Conservation (phyloP, 1,140 invertebrate species). For the Panagrolaimus sp. region DNA sequence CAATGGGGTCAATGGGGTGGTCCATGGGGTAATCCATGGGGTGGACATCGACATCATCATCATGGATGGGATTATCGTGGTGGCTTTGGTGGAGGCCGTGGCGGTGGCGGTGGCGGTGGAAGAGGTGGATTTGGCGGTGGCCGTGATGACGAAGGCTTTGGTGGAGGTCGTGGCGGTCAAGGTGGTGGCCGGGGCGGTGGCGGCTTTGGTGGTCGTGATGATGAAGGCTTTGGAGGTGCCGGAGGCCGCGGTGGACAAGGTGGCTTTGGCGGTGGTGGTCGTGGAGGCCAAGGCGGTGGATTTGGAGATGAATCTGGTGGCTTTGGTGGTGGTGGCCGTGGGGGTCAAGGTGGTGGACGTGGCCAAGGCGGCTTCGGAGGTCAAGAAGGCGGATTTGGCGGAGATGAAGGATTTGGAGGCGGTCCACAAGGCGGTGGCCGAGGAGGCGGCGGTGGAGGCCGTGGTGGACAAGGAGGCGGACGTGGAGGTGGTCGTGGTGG, state of each 20-base stretch:
- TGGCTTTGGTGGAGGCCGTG: constrained; percentile 27
- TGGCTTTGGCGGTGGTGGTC: constrained; percentile 44
- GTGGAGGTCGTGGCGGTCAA: constrained; percentile 20
- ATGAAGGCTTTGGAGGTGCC: neutral
- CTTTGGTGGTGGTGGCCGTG: constrained; percentile 14
- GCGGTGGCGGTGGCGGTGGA: constrained; percentile 12
- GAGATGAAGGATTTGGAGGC: neutral
- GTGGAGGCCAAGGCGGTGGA: constrained; percentile 19
- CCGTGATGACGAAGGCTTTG: neutral
- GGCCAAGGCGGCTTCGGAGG: constrained; percentile 43
- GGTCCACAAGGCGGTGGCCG: neutral
- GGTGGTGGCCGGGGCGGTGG: neutral
- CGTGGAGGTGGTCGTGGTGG: constrained; percentile 17
- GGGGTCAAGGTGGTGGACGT: constrained; percentile 35
- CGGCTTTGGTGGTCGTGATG: neutral
- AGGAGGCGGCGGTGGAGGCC: constrained; percentile 23
- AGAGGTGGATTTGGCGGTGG: neutral
- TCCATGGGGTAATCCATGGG: too few species aligned
- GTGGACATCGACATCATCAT: too few species aligned
- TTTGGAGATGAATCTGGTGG: constrained; percentile 16
- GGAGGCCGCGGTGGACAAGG: constrained; percentile 35
- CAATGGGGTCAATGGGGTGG: too few species aligned
- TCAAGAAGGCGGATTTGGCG: constrained; percentile 12
- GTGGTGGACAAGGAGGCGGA: constrained; percentile 42
- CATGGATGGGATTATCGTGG: constrained; percentile 19